Conservation (phyloP, 2,797 vertebrate species). For the Hydrolagus colliei region DNA sequence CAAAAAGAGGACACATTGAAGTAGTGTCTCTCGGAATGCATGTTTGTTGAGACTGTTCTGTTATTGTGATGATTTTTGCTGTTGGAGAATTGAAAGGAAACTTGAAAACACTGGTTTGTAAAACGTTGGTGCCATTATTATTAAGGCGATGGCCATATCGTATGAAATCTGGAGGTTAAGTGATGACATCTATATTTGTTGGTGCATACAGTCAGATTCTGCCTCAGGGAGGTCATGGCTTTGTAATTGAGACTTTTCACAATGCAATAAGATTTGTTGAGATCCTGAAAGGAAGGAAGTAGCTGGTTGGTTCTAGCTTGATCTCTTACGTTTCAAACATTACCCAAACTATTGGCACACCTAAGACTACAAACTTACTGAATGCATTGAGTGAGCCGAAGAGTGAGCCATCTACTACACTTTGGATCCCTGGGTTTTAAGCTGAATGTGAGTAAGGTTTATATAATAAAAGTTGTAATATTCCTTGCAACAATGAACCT, state of each 20-base stretch:
- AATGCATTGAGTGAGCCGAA: neutral
- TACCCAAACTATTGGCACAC: neutral
- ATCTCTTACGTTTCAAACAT: neutral
- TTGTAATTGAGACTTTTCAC: neutral
- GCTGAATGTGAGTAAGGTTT: neutral
- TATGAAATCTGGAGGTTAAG: neutral
- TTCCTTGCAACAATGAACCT: neutral
- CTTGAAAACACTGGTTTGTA: neutral
- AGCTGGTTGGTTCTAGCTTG: neutral
- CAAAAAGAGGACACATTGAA: neutral
- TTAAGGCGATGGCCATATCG: neutral
- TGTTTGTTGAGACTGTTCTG: neutral
- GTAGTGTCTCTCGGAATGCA: neutral
- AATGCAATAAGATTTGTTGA: neutral
- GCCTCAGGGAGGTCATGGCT: neutral
- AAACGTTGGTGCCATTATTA: neutral
- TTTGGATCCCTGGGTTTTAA: neutral
- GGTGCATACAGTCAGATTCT: neutral
- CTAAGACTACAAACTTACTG: neutral
- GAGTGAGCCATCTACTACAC: neutral
- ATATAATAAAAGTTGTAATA: neutral
- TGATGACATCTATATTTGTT: neutral
- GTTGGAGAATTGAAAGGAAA: neutral
- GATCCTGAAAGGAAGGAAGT: no score
- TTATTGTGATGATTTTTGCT: neutral